Evolutionary conservation across 2,797 vertebrate species (phyloP).

Genomic region (Spea hammondii): DNA sequence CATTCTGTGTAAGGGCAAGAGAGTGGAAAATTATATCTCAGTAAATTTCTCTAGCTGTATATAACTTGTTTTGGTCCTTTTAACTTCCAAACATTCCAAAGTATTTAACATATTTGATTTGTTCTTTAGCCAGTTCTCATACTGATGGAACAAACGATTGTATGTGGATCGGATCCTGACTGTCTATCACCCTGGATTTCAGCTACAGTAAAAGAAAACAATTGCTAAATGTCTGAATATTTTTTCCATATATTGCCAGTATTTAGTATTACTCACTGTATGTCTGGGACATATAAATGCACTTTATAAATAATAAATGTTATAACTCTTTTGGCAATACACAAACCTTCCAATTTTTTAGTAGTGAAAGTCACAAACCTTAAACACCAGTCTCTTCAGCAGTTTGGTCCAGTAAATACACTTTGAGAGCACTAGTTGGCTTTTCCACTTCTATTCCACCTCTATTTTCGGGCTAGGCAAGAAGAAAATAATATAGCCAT

Average conservation of each 20-base stretch:
- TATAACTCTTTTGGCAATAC: no score
- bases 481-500: no score
- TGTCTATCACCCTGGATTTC: slow-evolving; percentile 36
- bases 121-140: slow-evolving; percentile 21
- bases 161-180: slow-evolving; percentile 5
- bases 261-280: background rate
- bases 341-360: no score
- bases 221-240: slow-evolving; percentile 25
- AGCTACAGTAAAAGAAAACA: slow-evolving; percentile 24
- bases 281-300: no score
- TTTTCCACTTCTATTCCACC: no score
- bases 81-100: slow-evolving; percentile 18
- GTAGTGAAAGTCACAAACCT: no score
- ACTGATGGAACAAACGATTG: slow-evolving; percentile 29
- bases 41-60: background rate
- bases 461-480: no score
- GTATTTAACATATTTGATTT: slow-evolving; percentile 20
- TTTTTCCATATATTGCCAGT: background rate
- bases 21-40: slow-evolving; percentile 21
- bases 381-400: no score
- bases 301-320: no score
- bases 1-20: background rate
- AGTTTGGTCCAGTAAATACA: no score
- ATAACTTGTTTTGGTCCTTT: slow-evolving; percentile 15
- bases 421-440: no score